These are phyloP conservation scores for Cygnus olor DNA, from an alignment of 2,797 vertebrate genomes.

Conservation along the genomic window DNA sequence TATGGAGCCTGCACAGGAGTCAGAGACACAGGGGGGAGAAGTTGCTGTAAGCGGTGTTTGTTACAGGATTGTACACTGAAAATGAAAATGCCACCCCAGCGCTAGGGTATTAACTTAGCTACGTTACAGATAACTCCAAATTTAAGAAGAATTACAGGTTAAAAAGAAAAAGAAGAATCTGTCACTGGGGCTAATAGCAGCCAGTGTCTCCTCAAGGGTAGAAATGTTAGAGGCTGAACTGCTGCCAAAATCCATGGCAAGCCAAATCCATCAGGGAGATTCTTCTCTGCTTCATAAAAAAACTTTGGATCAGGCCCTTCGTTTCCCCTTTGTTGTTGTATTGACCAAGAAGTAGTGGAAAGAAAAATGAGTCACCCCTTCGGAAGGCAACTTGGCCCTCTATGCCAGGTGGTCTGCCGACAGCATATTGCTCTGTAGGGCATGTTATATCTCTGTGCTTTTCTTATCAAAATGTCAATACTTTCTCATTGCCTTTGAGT, in stretches of 20 bases:
- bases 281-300: neutral
- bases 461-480: constrained; percentile 66
- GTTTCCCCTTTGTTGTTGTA: neutral
- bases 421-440: neutral
- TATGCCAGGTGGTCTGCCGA: constrained; percentile 12
- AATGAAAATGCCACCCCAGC: constrained; percentile 19
- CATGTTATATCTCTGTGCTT: constrained; percentile 6
- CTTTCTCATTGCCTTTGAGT: constrained; percentile 36
- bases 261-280: neutral
- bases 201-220: neutral
- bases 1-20: neutral
- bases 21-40: neutral
- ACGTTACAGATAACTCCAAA: neutral
- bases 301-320: neutral
- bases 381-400: neutral
- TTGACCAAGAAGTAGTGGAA: neutral
- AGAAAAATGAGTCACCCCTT: neutral
- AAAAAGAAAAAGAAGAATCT: neutral
- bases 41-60: neutral
- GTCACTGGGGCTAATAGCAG: neutral
- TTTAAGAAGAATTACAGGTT: neutral
- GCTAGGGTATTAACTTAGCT: constrained; percentile 1
- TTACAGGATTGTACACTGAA: neutral
- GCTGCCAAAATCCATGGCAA: neutral
- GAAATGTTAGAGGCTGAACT: constrained; percentile 16